These are phyloP conservation scores for Pterobdella sp. DNA, from an alignment of 2,888 invertebrate species.

Conservation along the genomic window DNA sequence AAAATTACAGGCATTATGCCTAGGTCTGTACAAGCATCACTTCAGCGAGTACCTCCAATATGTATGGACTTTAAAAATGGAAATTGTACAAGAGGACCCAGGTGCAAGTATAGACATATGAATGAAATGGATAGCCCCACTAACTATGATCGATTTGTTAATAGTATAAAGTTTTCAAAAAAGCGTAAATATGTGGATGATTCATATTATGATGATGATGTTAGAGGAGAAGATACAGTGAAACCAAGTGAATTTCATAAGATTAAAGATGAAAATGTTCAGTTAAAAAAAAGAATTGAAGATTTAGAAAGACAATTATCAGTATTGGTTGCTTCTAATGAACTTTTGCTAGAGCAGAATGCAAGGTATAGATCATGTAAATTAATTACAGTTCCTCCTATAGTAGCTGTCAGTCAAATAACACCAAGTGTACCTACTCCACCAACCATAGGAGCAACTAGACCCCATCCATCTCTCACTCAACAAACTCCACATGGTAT, in stretches of 20 bases:
- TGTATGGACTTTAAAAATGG: conserved; percentile 61
- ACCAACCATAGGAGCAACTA: conserved; percentile 56
- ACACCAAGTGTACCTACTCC: conserved; percentile 52
- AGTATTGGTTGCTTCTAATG: conserved; percentile 68
- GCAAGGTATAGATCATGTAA: conserved; percentile 59
- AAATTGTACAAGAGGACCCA: conserved; percentile 55
- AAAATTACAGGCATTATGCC: conserved; percentile 67
- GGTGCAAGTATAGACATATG: conserved; percentile 55
- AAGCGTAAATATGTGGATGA: conserved; percentile 10
- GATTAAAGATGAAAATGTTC: conserved; percentile 59
- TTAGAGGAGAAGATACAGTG: background rate
- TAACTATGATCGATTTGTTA: background rate
- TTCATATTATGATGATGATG: conserved; percentile 17
- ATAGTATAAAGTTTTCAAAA: conserved; percentile 2
- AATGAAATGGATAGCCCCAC: background rate
- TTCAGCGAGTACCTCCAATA: conserved; percentile 48
- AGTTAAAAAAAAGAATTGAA: conserved; percentile 62
- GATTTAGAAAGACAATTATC: conserved; percentile 65
- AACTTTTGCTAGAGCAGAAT: conserved; percentile 70
- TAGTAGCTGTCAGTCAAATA: conserved; percentile 46
- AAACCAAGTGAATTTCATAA: conserved; percentile 38
- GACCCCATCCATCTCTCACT: conserved; percentile 29
- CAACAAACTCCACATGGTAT: conserved; percentile 33
- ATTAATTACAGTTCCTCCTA: conserved; percentile 41
- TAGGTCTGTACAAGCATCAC: background rate